Base-by-base conservation (phyloP, 2,797 vertebrate genomes). In the Adelosebastes latens region DNA sequence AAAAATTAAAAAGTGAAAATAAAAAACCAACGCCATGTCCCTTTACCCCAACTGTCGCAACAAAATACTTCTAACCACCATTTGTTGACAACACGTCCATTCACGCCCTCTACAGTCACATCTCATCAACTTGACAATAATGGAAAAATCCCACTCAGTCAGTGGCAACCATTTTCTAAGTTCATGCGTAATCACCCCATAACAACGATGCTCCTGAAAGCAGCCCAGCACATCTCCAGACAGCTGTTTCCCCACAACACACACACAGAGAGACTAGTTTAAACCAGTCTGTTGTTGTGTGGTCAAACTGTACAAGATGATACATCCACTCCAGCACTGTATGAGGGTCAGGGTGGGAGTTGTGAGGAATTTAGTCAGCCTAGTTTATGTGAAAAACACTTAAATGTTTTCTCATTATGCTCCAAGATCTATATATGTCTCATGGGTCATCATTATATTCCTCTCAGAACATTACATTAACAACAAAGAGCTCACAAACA, bases 51-150 rank as follows among this genome's bases (percentile, higher is more conserved):
- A 25, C 3, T 52, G 22, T 13, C 31, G 52, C 3, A 25, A 64
- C 42, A 49, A 5, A 36, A 39, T 7, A 34, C 9, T 36, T 80
- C 18, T 18, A 63, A 53, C 31, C 62, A 39, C 4, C 11, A 6
- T 36, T 53, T 72, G 36, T 18, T 75, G 52, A 77, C 71, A 76
- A 32, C 8, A 2, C 9, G 71, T 72, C 52, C 61, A 20, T 65
- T 31, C 11, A 77, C 84, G 80, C 83, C 88, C 69, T 46, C 83
- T 82, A 59, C 79, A 77, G 76, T 64, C 72, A 70, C 31, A 27
- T 22, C 25, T 53, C 56, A 67, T 24, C 34, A 42, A 27, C 36
- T 46, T 49, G 11, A 75, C 62, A 68, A 64, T 65, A 60, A 64
- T 60, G 79, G 78, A 81, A 83, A 84, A 85, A 81, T 79, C 39